Conservation (phyloP, 92 coral and sea anemone species). For the Zoanthus sansibaricus region DNA sequence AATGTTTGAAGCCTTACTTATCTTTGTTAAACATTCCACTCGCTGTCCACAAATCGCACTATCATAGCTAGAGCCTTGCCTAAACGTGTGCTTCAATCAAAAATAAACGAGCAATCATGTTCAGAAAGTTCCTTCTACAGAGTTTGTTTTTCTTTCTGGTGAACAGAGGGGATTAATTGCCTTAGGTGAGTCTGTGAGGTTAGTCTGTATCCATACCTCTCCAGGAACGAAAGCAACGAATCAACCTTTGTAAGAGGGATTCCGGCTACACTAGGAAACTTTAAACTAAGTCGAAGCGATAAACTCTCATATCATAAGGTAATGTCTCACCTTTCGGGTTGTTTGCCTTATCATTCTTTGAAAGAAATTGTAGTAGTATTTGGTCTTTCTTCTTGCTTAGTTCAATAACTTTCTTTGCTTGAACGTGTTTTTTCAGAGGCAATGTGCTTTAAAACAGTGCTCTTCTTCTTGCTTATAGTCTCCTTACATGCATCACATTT, state of each 20-base stretch:
- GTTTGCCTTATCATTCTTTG: neutral
- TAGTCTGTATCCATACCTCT: neutral
- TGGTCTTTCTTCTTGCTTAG: neutral
- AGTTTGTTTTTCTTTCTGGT: neutral
- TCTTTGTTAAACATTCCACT: neutral
- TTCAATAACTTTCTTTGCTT: neutral
- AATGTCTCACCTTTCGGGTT: neutral
- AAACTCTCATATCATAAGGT: neutral
- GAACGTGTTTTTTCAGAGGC: neutral
- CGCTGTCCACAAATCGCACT: neutral
- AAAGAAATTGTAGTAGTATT: neutral
- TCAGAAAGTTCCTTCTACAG: neutral
- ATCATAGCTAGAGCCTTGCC: neutral
- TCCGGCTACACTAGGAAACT: neutral
- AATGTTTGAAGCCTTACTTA: neutral
- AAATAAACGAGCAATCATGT: no score
- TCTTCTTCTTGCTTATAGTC: no score
- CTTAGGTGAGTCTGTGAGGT: neutral
- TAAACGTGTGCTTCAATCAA: no score
- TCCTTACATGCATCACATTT: neutral
- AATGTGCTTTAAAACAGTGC: neutral
- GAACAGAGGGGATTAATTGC: neutral
- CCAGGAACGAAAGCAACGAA: neutral
- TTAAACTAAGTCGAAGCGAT: neutral
- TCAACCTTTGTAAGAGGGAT: neutral